These are phyloP conservation scores for Bathynomus jamesi DNA, from an alignment of 1,140 invertebrate genomes.

Conservation along the genomic window DNA sequence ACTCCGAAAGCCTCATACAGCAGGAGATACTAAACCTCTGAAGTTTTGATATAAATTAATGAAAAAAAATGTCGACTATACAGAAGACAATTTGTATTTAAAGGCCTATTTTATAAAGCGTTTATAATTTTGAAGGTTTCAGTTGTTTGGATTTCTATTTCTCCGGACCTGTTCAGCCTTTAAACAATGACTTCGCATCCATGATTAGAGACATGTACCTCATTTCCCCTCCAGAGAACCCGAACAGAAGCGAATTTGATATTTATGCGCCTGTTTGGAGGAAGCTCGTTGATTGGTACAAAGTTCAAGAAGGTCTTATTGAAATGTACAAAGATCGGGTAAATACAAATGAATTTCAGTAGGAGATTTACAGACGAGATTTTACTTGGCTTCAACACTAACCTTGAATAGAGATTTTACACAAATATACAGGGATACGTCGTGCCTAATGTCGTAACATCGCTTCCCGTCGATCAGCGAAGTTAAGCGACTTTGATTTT, in stretches of 20 bases:
- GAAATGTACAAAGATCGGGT: background rate
- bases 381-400: too few species aligned
- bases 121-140: background rate
- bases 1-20: background rate
- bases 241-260: slow-evolving; percentile 9
- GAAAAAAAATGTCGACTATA: background rate
- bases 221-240: slow-evolving; percentile 6
- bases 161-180: background rate
- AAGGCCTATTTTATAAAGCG: background rate
- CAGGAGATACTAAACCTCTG: background rate
- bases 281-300: slow-evolving; percentile 27
- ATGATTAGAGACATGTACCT: slow-evolving; percentile 15
- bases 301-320: background rate
- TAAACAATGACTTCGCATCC: slow-evolving; percentile 4
- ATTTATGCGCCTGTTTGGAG: slow-evolving; percentile 22
- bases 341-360: background rate
- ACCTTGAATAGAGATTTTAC: background rate
- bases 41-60: background rate
- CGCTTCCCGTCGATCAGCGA: background rate
- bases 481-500: background rate
- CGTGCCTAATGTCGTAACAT: background rate
- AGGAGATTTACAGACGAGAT: too few species aligned
- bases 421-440: background rate
- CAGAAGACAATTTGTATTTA: background rate
- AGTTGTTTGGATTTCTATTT: slow-evolving; percentile 18